A percentile compares a stretch with the other conserved stretches of the same genome.
These are phyloP conservation scores for Synanthedon tipuliformis DNA, from an alignment of 2,888 invertebrate species.

Conservation along the genomic window DNA sequence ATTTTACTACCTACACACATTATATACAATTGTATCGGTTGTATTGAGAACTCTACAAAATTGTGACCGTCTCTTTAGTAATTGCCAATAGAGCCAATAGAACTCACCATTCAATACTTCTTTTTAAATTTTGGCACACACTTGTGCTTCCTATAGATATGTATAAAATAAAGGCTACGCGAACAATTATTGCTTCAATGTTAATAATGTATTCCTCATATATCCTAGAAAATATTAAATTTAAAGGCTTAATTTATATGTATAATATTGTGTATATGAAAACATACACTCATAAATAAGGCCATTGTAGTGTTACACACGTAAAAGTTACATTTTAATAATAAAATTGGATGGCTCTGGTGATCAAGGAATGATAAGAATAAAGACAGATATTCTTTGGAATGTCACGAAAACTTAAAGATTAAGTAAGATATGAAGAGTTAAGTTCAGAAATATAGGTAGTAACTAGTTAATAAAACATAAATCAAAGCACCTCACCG, in stretches of 20 bases:
- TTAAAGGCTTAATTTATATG: slow-evolving; percentile 1
- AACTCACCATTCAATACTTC: slow-evolving; percentile 1
- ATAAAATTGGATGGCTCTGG: too few relatives aligned
- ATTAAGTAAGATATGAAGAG: slow-evolving; percentile 10
- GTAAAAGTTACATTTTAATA: slow-evolving; percentile 18
- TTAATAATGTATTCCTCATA: background rate
- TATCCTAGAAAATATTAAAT: background rate
- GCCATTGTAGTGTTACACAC: slow-evolving; percentile 35
- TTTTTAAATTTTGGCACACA: slow-evolving; percentile 49
- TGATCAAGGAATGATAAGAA: slow-evolving; percentile 16
- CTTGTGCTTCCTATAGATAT: slow-evolving; percentile 36
- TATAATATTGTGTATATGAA: slow-evolving; percentile 13
- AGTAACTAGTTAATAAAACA: slow-evolving; percentile 23
- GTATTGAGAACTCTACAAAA: slow-evolving; percentile 5
- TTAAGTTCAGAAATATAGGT: slow-evolving; percentile 20
- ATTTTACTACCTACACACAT: slow-evolving; percentile 40
- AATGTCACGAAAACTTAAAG: slow-evolving; percentile 52
- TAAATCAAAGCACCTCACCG: slow-evolving; percentile 46
- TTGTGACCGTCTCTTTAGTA: slow-evolving; percentile 14
- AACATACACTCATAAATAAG: slow-evolving; percentile 10
- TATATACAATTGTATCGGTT: slow-evolving; percentile 46
- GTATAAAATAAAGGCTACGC: slow-evolving; percentile 42
- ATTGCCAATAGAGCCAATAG: slow-evolving; percentile 6
- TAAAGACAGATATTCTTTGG: slow-evolving; percentile 54
- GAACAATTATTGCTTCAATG: slow-evolving; percentile 50